Evolutionary conservation across 1,140 invertebrate species (phyloP).

Genomic region (Solen grandis): DNA sequence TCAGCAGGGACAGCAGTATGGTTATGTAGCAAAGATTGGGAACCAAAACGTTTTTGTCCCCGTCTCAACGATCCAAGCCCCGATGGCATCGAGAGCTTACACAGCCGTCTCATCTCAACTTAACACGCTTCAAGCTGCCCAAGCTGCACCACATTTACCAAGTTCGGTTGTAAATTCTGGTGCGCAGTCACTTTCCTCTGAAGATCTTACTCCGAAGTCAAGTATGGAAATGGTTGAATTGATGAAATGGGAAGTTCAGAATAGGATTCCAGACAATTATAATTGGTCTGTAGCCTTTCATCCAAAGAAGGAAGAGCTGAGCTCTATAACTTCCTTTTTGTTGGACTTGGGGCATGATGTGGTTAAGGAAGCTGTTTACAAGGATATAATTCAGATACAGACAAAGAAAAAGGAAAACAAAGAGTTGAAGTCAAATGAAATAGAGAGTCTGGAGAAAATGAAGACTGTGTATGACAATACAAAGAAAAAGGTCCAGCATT

Average conservation of each 20-base stretch:
- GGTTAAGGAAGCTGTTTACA: conserved; percentile 96
- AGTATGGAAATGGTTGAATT: conserved; percentile 71
- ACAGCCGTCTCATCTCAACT: conserved; percentile 37
- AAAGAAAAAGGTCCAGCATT: conserved; percentile 87
- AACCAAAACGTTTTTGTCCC: conserved; percentile 53
- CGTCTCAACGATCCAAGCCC: neutral
- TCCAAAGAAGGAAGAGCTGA: conserved; percentile 69
- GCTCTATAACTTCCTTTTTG: conserved; percentile 94
- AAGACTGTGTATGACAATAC: conserved; percentile 86
- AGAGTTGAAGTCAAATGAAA: conserved; percentile 87
- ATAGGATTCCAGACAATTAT: conserved; percentile 68
- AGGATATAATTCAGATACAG: conserved; percentile 92
- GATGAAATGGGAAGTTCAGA: conserved; percentile 68
- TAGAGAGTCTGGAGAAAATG: conserved; percentile 91
- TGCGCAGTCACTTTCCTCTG: conserved; percentile 13
- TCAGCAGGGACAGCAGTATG: conserved; percentile 49
- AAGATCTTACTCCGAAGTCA: conserved; percentile 61
- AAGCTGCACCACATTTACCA: conserved; percentile 90
- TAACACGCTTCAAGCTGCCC: conserved; percentile 26
- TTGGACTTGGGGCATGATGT: conserved; percentile 94
- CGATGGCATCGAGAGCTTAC: conserved; percentile 6
- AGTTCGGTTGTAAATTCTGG: neutral
- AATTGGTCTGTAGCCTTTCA: conserved; percentile 66
- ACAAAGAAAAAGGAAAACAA: conserved; percentile 87
- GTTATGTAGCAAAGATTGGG: conserved; percentile 46